Evolutionary conservation across 2,797 vertebrate genomes (phyloP).

Genomic region (Mastacembelus armatus): DNA sequence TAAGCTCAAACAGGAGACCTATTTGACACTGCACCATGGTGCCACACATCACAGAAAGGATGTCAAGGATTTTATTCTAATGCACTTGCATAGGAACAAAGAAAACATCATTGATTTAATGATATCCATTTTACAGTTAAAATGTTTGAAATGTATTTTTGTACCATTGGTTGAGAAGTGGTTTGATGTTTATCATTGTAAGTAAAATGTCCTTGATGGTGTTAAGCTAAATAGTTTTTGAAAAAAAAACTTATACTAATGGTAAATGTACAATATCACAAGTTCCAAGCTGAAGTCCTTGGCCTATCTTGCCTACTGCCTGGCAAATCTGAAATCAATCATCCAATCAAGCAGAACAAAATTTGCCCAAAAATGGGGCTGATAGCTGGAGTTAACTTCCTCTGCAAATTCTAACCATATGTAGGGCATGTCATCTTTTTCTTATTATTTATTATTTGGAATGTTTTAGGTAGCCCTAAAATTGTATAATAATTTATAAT

Average conservation of each 20-base stretch:
- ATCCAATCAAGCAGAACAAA: conserved; percentile 67
- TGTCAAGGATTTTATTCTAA: conserved; percentile 8
- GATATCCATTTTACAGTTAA: neutral
- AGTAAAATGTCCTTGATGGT: conserved; percentile 14
- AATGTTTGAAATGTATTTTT: conserved; percentile 11
- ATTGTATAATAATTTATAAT: neutral
- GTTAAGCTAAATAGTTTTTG: conserved; percentile 29
- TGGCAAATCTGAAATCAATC: conserved; percentile 61
- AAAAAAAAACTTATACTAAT: conserved; percentile 28
- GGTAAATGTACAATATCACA: conserved; percentile 31
- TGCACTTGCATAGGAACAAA: conserved; percentile 3
- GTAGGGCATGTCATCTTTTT: conserved; percentile 7
- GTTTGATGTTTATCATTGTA: conserved; percentile 6
- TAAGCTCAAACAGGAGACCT: conserved; percentile 6
- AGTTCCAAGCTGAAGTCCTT: conserved; percentile 36
- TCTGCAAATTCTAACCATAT: conserved; percentile 59
- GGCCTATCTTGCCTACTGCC: conserved; percentile 22
- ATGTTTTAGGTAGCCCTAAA: neutral
- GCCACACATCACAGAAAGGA: neutral
- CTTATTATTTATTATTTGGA: neutral
- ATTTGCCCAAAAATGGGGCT: conserved; percentile 47
- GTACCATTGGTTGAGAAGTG: neutral
- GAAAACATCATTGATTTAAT: neutral
- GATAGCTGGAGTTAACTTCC: conserved; percentile 53
- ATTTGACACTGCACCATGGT: conserved; percentile 10